phyloP scores from a whole-genome alignment of 2,113 vertebrate species.

The Strix aluco region DNA sequence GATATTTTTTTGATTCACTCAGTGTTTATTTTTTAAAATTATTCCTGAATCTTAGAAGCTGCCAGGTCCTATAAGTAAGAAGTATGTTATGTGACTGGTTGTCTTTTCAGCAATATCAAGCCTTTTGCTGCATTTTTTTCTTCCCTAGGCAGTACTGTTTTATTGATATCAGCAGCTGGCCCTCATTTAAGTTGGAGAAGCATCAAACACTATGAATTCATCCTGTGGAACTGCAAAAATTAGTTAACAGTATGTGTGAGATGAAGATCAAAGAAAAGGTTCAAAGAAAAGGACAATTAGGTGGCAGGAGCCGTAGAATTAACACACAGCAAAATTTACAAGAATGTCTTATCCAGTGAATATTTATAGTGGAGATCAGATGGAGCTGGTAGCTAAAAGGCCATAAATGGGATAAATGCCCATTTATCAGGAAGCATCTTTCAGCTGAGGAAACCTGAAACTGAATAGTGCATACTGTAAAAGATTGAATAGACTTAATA shows the following conservation, averaged over 20 bases:
- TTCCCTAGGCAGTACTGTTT: background rate
- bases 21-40: background rate
- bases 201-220: background rate
- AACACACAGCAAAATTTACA: background rate
- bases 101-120: background rate
- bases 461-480: background rate
- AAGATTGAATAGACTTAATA: conserved; percentile 9
- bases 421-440: background rate
- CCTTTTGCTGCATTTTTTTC: background rate
- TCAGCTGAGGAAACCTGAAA: background rate
- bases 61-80: background rate
- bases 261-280: background rate
- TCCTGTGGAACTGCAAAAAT: background rate
- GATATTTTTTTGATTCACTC: background rate
- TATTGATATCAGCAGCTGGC: background rate
- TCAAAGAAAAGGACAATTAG: background rate
- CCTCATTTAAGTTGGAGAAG: background rate
- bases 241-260: background rate
- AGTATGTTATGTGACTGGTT: background rate
- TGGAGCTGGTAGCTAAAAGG: background rate
- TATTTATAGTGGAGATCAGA: conserved; percentile 2
- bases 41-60: background rate
- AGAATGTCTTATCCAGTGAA: background rate
- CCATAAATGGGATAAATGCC: background rate
- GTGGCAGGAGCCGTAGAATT: background rate